Evolutionary conservation across 2,113 vertebrate species (phyloP).

Genomic region (Butorides virescens): DNA sequence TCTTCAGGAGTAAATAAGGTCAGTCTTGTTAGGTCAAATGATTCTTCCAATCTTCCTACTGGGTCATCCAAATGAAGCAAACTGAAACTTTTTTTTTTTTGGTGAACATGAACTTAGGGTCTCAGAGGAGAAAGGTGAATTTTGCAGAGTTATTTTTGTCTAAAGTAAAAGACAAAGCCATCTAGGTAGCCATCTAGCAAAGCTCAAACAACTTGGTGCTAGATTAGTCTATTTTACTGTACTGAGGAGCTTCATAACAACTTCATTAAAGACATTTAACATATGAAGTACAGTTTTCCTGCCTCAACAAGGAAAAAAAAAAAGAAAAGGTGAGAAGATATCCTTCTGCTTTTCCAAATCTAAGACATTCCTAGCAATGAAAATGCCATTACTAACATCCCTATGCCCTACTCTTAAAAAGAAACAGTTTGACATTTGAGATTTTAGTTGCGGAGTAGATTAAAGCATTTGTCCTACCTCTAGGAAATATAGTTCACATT

Average conservation of each 20-base stretch:
- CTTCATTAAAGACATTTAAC: neutral
- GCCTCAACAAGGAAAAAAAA: neutral
- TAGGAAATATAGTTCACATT: neutral
- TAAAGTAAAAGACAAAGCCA: neutral
- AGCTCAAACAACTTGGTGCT: neutral
- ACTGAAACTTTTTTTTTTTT: neutral
- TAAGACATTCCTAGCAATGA: neutral
- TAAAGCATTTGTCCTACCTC: neutral
- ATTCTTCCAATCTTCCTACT: neutral
- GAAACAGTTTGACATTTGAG: neutral
- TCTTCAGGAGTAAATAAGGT: neutral
- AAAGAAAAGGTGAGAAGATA: neutral
- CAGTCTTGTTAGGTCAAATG: neutral
- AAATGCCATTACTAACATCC: slow-evolving; percentile 3
- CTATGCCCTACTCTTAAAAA: neutral
- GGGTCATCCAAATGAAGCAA: neutral
- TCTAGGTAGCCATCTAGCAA: neutral
- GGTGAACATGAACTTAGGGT: neutral
- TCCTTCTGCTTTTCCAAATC: neutral
- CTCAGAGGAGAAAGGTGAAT: slow-evolving; percentile 1
- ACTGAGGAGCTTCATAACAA: neutral
- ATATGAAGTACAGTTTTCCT: neutral
- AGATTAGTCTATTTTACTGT: neutral
- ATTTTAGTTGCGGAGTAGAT: neutral
- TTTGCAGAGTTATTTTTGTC: neutral